A percentile compares a stretch with the other conserved stretches of the same genome.
Evolutionary conservation across 2,888 invertebrate genomes (phyloP).

Genomic region (Nephrocerus scutellatus): DNA sequence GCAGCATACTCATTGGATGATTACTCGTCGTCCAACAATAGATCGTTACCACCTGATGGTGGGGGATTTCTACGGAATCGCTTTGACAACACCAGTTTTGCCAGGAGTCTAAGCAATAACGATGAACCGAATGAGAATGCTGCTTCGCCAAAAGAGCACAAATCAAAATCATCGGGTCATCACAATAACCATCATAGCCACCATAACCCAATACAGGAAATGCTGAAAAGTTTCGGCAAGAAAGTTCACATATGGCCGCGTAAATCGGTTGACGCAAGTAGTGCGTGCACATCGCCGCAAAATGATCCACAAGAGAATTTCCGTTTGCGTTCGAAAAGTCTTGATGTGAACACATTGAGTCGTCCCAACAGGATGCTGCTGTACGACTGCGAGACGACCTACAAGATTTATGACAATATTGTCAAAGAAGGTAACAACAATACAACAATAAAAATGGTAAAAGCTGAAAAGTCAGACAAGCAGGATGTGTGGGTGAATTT

Average conservation of each 20-base stretch:
- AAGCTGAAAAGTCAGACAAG: constrained; percentile 2
- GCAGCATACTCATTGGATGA: constrained; percentile 43
- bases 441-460: no score
- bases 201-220: constrained; percentile 68
- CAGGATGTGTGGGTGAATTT: constrained; percentile 10
- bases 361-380: constrained; percentile 50
- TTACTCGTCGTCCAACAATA: constrained; percentile 25
- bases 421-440: constrained; percentile 64
- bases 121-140: constrained; percentile 25
- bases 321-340: constrained; percentile 68
- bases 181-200: constrained; percentile 47
- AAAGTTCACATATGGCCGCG: constrained; percentile 68
- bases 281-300: constrained; percentile 49
- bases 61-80: constrained; percentile 30
- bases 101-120: constrained; percentile 39
- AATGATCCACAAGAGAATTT: constrained; percentile 58
- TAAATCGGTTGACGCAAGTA: constrained; percentile 52
- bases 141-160: constrained; percentile 28
- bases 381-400: constrained; percentile 75
- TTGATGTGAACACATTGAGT: constrained; percentile 55
- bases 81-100: constrained; percentile 45
- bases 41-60: constrained; percentile 11
- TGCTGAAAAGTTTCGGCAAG: constrained; percentile 68
- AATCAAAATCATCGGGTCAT: no score
- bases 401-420: constrained; percentile 73